These are phyloP conservation scores for Myiagra hebetior DNA, from an alignment of 2,113 vertebrate species.

Conservation along the genomic window DNA sequence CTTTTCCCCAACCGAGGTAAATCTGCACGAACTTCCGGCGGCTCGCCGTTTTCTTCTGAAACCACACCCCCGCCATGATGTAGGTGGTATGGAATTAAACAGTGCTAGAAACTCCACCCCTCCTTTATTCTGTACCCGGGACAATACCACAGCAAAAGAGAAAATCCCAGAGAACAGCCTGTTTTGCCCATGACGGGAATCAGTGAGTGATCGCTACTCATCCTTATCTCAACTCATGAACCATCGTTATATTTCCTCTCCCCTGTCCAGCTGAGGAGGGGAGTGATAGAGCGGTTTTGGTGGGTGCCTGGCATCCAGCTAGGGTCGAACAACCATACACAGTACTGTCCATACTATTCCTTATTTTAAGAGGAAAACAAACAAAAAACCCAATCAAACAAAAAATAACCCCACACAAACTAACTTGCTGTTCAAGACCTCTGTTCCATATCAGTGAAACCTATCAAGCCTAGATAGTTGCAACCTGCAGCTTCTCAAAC, in stretches of 20 bases:
- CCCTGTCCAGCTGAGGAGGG: not conserved
- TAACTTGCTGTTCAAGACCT: not conserved
- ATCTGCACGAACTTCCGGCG: not conserved
- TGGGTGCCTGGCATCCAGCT: not conserved
- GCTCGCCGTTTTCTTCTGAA: not conserved
- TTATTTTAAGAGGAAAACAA: not conserved
- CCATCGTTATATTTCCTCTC: not conserved
- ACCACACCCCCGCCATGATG: not conserved
- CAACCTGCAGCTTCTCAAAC: not conserved
- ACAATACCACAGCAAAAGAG: not conserved
- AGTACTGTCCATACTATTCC: not conserved
- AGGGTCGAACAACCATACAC: not conserved
- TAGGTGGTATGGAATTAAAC: not conserved
- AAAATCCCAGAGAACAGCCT: not conserved
- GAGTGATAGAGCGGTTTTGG: not conserved
- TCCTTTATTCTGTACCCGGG: not conserved
- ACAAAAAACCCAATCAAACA: not conserved
- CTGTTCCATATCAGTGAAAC: not conserved
- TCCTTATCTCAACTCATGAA: not conserved
- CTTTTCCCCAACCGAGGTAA: not conserved
- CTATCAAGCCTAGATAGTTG: not conserved
- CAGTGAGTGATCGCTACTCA: not conserved
- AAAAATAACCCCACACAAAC: not conserved
- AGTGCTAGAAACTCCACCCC: not conserved
- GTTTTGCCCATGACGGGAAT: not conserved